Evolutionary conservation across 2,113 vertebrate species (phyloP).

Genomic region (Gambusia holbrooki): DNA sequence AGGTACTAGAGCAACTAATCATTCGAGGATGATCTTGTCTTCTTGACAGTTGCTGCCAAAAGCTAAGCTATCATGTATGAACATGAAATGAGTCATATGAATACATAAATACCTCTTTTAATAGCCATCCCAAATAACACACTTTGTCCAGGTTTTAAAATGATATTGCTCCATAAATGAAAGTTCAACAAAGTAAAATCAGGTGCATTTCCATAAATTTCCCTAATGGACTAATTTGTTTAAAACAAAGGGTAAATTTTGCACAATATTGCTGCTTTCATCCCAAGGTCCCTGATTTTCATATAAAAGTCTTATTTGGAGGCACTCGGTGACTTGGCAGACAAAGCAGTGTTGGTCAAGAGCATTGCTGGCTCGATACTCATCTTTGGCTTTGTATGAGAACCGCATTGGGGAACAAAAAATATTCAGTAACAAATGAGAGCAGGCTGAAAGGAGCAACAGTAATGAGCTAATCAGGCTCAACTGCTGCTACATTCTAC

Average conservation of each 20-base stretch:
- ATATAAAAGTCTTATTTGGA: slow-evolving; percentile 82
- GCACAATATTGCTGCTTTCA: slow-evolving; percentile 81
- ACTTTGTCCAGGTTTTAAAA: slow-evolving; percentile 65
- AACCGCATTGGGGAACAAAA: slow-evolving; percentile 74
- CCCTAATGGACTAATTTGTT: slow-evolving; percentile 81
- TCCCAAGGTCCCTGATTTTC: slow-evolving; percentile 80
- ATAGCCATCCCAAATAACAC: slow-evolving; percentile 61
- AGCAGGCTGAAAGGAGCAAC: slow-evolving; percentile 82
- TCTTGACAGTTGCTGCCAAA: slow-evolving; percentile 28
- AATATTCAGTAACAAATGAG: slow-evolving; percentile 82
- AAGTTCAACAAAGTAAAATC: slow-evolving; percentile 78
- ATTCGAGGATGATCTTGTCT: slow-evolving; percentile 35
- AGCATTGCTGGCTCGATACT: slow-evolving; percentile 67
- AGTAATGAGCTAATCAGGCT: slow-evolving; percentile 80
- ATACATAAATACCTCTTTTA: slow-evolving; percentile 45
- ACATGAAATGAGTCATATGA: slow-evolving; percentile 50
- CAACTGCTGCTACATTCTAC: slow-evolving; percentile 57
- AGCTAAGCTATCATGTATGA: slow-evolving; percentile 44
- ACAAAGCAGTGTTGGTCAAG: slow-evolving; percentile 59
- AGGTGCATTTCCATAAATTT: slow-evolving; percentile 81
- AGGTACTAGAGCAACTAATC: slow-evolving; percentile 1
- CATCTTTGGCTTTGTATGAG: slow-evolving; percentile 69
- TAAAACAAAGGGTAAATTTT: slow-evolving; percentile 73
- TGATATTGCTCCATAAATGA: slow-evolving; percentile 71
- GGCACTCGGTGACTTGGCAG: slow-evolving; percentile 72